phyloP scores from a whole-genome alignment of 2,888 invertebrate species.

The Tetheella fluctuosa region DNA sequence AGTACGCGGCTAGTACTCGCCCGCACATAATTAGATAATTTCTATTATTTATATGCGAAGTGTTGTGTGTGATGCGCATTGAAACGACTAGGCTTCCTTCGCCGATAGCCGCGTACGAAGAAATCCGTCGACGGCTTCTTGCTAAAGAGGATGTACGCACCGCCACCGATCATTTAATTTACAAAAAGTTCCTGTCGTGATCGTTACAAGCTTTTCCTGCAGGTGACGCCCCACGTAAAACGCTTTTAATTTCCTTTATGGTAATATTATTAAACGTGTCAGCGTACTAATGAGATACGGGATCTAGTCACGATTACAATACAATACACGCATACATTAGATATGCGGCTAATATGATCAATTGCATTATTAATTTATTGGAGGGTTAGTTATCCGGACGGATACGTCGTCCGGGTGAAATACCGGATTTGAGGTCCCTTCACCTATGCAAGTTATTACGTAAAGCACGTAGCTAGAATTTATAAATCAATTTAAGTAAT shows the following conservation, averaged over 20 bases:
- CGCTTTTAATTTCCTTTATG: constrained; percentile 70
- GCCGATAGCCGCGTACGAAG: constrained; percentile 57
- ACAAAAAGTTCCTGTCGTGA: constrained; percentile 73
- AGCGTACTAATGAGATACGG: constrained; percentile 69
- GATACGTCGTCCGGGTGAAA: not conserved
- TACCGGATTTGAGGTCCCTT: not conserved
- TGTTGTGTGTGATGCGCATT: constrained; percentile 63
- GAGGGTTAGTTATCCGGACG: constrained; percentile 16
- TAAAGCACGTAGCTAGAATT: no score
- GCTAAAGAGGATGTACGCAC: constrained; percentile 76
- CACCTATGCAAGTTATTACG: not conserved
- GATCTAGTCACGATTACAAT: constrained; percentile 56
- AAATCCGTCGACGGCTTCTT: constrained; percentile 65
- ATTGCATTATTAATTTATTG: constrained; percentile 30
- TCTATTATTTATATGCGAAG: constrained; percentile 82
- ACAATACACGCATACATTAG: constrained; percentile 37
- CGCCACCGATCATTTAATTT: constrained; percentile 65
- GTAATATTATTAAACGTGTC: constrained; percentile 69
- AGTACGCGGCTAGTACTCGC: constrained; percentile 63
- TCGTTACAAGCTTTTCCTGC: constrained; percentile 63
- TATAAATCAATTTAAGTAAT: no score
- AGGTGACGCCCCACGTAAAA: constrained; percentile 49
- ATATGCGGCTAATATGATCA: constrained; percentile 26
- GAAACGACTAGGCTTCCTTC: constrained; percentile 72
- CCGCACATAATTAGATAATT: constrained; percentile 81